Evolutionary conservation across 2,888 invertebrate species (phyloP).

Genomic region (Ophion ellenae): DNA sequence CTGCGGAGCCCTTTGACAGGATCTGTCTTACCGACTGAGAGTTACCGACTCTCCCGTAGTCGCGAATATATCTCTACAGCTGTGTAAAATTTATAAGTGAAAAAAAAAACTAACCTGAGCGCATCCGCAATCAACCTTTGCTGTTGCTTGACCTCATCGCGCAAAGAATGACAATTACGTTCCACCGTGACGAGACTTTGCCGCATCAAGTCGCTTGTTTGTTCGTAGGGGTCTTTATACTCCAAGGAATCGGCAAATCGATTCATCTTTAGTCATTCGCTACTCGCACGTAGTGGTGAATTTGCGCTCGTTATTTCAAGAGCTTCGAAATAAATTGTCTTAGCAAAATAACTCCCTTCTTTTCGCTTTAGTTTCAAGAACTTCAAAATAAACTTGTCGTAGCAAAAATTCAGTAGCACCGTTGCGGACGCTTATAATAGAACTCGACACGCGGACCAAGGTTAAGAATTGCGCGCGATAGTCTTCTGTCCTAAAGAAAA

Average conservation of each 20-base stretch:
- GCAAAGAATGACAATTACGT: slow-evolving; percentile 43
- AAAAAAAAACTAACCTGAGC: slow-evolving; percentile 49
- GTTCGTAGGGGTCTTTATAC: slow-evolving; percentile 44
- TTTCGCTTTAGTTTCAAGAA: not conserved
- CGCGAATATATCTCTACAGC: too few species aligned
- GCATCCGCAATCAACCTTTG: slow-evolving; percentile 47
- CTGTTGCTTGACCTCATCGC: slow-evolving; percentile 44
- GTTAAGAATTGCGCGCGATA: slow-evolving; percentile 19
- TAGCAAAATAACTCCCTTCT: not conserved
- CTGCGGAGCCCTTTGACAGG: too few species aligned
- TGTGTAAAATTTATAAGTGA: too few species aligned
- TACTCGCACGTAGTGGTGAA: not conserved
- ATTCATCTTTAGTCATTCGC: slow-evolving; percentile 42
- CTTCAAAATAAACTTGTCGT: not conserved
- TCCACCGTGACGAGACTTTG: slow-evolving; percentile 54
- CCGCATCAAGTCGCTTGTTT: slow-evolving; percentile 41
- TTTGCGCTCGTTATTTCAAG: not conserved
- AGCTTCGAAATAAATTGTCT: slow-evolving; percentile 13
- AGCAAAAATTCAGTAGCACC: not conserved
- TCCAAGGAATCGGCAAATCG: slow-evolving; percentile 41
- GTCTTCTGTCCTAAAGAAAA: slow-evolving; percentile 25
- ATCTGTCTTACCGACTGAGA: too few species aligned
- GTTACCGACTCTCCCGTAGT: too few species aligned
- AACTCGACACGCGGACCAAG: slow-evolving; percentile 24
- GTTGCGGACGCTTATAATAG: slow-evolving; percentile 10